phyloP scores from a whole-genome alignment of 2,797 vertebrate genomes.

The Enteromius fasciolatus region DNA sequence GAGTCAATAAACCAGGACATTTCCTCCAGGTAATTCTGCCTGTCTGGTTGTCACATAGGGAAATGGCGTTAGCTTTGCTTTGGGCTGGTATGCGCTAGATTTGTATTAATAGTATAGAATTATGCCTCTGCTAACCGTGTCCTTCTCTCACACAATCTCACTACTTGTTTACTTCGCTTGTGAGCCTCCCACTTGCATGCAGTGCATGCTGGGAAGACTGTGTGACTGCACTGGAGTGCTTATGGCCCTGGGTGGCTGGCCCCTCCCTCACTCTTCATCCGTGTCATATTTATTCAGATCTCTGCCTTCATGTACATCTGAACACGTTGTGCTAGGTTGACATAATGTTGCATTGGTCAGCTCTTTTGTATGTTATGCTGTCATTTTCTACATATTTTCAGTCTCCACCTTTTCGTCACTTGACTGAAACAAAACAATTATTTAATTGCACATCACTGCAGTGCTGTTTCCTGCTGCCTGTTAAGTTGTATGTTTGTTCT shows the following conservation, averaged over 20 bases:
- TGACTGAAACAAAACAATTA: constrained; percentile 25
- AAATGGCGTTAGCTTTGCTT: constrained; percentile 70
- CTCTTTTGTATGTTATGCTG: constrained; percentile 19
- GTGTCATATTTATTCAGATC: constrained; percentile 38
- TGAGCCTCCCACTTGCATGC: constrained; percentile 61
- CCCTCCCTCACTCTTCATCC: constrained; percentile 46
- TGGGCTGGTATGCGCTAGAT: constrained; percentile 67
- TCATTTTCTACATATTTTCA: constrained; percentile 17
- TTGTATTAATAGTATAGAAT: constrained; percentile 44
- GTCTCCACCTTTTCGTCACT: constrained; percentile 4
- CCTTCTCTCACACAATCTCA: constrained; percentile 48
- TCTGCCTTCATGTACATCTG: constrained; percentile 38
- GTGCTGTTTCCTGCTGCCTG: constrained; percentile 7
- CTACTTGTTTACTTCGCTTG: constrained; percentile 23
- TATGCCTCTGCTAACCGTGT: constrained; percentile 68
- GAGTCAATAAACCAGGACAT: constrained; percentile 53
- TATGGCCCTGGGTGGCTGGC: constrained; percentile 57
- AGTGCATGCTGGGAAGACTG: constrained; percentile 66
- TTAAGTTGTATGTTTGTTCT: constrained; percentile 22
- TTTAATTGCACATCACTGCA: constrained; percentile 32
- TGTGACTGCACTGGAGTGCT: constrained; percentile 57
- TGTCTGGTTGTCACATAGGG: constrained; percentile 77
- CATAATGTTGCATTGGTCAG: constrained; percentile 16
- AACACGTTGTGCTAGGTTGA: constrained; percentile 35
- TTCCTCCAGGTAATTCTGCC: constrained; percentile 80